phyloP scores from a whole-genome alignment of 2,888 invertebrate species.

The Tetrapedia diversipes region DNA sequence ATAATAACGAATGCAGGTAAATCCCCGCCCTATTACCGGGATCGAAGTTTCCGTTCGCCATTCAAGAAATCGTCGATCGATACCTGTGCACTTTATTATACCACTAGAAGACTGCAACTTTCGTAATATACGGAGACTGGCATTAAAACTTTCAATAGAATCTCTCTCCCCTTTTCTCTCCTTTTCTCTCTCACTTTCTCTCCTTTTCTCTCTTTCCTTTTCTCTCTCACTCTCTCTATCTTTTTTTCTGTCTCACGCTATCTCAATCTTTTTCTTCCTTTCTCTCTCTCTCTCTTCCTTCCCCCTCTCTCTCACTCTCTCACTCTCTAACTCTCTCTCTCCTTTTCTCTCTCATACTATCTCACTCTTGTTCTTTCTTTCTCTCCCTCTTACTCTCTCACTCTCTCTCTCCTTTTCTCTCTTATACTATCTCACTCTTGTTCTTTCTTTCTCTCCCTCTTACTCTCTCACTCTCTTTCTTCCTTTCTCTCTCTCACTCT shows the following conservation, averaged over 20 bases:
- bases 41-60: conserved; percentile 21
- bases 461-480: neutral
- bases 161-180: neutral
- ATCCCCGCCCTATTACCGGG: conserved; percentile 5
- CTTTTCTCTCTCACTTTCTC: neutral
- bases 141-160: conserved; percentile 54
- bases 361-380: no score
- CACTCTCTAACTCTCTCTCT: neutral
- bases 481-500: no score
- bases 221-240: neutral
- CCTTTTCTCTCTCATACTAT: neutral
- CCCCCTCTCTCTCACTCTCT: no score
- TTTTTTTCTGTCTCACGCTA: no score
- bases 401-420: neutral
- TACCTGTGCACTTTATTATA: conserved; percentile 20
- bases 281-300: neutral
- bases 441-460: neutral
- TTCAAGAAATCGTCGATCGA: conserved; percentile 29
- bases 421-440: no score
- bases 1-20: conserved; percentile 13
- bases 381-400: no score
- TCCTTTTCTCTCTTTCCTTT: neutral
- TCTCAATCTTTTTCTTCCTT: neutral
- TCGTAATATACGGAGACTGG: conserved; percentile 31
- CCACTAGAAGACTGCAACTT: conserved; percentile 39